Evolutionary conservation across 2,888 invertebrate species (phyloP).

Genomic region (Morpho helenor): DNA sequence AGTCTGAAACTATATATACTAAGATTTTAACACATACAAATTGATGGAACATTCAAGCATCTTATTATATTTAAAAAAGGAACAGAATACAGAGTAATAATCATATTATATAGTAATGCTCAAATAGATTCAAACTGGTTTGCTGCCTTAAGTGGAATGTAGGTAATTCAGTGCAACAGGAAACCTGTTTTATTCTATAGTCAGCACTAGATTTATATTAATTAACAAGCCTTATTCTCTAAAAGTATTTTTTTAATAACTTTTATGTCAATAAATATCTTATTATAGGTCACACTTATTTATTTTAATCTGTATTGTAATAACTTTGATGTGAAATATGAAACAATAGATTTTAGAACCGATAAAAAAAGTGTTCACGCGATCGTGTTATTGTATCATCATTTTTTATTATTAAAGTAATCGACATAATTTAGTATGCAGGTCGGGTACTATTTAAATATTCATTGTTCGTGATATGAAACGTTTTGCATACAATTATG

Average conservation of each 20-base stretch:
- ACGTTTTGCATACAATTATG: conserved; percentile 8
- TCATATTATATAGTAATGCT: neutral
- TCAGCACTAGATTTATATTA: neutral
- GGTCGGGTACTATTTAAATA: conserved; percentile 31
- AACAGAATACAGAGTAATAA: neutral
- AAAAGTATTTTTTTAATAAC: too few species aligned
- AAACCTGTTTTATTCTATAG: conserved; percentile 16
- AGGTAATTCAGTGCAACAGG: conserved; percentile 22
- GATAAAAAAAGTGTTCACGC: conserved; percentile 41
- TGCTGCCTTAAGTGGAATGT: conserved; percentile 13
- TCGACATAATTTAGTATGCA: conserved; percentile 33
- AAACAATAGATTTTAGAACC: conserved; percentile 33
- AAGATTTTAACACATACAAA: too few species aligned
- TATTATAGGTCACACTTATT: conserved; percentile 2
- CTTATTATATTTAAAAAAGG: too few species aligned
- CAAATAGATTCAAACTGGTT: conserved; percentile 2
- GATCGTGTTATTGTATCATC: conserved; percentile 32
- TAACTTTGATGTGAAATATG: conserved; percentile 30
- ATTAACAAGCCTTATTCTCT: neutral
- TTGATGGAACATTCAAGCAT: too few species aligned
- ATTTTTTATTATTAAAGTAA: conserved; percentile 28
- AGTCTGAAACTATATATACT: too few species aligned
- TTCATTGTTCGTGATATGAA: conserved; percentile 32
- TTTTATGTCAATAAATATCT: too few species aligned
- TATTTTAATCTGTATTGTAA: conserved; percentile 21